phyloP scores from a whole-genome alignment of 2,797 vertebrate genomes.

The Gambusia yucatana region DNA sequence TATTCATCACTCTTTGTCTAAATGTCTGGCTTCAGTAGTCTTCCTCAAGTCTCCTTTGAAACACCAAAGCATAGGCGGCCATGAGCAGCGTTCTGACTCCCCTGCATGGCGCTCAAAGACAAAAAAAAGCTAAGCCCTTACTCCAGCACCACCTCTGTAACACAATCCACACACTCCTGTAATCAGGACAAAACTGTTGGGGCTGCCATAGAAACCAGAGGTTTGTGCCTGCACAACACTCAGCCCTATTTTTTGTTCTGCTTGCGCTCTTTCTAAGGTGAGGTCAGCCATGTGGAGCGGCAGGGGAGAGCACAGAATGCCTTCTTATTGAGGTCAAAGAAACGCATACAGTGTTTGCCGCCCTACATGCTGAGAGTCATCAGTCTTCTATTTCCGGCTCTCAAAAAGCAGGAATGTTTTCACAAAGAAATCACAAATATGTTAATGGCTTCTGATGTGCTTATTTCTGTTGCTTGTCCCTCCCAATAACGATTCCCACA shows the following conservation, averaged over 20 bases:
- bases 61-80: slow-evolving; percentile 36
- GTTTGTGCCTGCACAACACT: slow-evolving; percentile 80
- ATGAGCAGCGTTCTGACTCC: slow-evolving; percentile 21
- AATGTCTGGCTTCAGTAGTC: slow-evolving; percentile 36
- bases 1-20: slow-evolving; percentile 35
- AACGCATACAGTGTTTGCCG: slow-evolving; percentile 50
- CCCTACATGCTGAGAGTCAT: slow-evolving; percentile 24
- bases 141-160: slow-evolving; percentile 70
- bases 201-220: slow-evolving; percentile 79
- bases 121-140: slow-evolving; percentile 27
- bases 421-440: slow-evolving; percentile 40
- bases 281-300: slow-evolving; percentile 69
- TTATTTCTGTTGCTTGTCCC: slow-evolving; percentile 13
- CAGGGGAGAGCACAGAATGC: slow-evolving; percentile 60
- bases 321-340: slow-evolving; percentile 74
- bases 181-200: slow-evolving; percentile 74
- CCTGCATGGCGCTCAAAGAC: slow-evolving; percentile 28
- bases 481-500: slow-evolving; percentile 40
- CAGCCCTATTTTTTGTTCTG: slow-evolving; percentile 42
- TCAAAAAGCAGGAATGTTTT: slow-evolving; percentile 27
- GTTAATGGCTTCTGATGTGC: slow-evolving; percentile 14
- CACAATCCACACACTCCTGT: slow-evolving; percentile 77
- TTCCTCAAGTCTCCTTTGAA: slow-evolving; percentile 57
- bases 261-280: slow-evolving; percentile 75
- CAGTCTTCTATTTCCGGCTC: slow-evolving; percentile 2